Conservation (phyloP, 2,113 vertebrate genomes). For the Mastomys natalensis region DNA sequence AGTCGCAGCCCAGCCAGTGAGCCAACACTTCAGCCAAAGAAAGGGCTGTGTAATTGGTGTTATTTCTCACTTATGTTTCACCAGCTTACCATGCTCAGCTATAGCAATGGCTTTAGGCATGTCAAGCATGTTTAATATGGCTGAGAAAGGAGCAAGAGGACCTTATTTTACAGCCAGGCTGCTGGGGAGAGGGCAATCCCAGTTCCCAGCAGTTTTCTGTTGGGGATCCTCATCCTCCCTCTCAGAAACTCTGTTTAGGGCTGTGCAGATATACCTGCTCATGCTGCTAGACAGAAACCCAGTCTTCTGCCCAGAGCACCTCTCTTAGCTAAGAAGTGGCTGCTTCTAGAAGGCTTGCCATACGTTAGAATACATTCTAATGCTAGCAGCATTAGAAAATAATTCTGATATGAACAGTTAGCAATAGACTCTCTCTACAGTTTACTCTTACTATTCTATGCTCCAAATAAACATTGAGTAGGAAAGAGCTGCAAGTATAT, state of each 20-base stretch:
- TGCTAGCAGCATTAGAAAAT: neutral
- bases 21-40: neutral
- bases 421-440: conserved; percentile 19
- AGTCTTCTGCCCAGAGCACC: neutral
- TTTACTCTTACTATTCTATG: neutral
- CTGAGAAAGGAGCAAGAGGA: neutral
- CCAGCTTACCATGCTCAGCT: neutral
- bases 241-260: neutral
- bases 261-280: neutral
- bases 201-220: neutral
- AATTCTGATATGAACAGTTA: neutral
- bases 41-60: neutral
- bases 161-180: neutral
- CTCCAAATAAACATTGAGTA: neutral
- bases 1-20: neutral
- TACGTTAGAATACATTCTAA: no score
- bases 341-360: neutral
- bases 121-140: neutral
- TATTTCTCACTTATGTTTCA: neutral
- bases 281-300: neutral
- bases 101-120: neutral
- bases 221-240: neutral
- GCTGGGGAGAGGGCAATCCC: no score
- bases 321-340: neutral
- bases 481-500: neutral